phyloP scores from a whole-genome alignment of 2,888 invertebrate species.

The Plemyria rubiginata region DNA sequence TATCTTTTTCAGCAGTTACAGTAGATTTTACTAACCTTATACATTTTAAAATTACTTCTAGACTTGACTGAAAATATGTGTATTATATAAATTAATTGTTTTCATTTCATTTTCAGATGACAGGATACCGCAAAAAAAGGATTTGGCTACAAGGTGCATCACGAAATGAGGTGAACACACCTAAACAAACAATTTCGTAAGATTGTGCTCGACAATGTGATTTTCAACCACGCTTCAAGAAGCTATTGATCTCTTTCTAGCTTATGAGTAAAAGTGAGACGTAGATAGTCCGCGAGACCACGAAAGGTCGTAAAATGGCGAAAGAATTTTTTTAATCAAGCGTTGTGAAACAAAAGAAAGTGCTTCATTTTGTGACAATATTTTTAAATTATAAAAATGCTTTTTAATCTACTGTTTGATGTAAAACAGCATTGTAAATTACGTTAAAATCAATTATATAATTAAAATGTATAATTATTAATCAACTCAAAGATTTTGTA shows the following conservation, averaged over 20 bases:
- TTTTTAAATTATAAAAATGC: constrained; percentile 43
- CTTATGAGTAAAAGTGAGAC: constrained; percentile 53
- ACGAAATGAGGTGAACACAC: constrained; percentile 67
- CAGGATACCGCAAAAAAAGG: constrained; percentile 79
- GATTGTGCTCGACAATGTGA: constrained; percentile 68
- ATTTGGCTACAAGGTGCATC: constrained; percentile 73
- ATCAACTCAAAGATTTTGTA: constrained; percentile 2
- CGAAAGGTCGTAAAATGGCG: constrained; percentile 60
- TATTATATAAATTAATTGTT: not conserved
- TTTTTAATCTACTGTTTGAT: constrained; percentile 9
- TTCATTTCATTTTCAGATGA: constrained; percentile 72
- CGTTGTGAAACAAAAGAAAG: constrained; percentile 75
- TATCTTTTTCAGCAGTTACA: too few relatives aligned
- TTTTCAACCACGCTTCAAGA: constrained; percentile 57
- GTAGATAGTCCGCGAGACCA: constrained; percentile 48
- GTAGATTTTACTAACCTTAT: too few relatives aligned
- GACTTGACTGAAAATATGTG: too few relatives aligned
- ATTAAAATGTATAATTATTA: not conserved
- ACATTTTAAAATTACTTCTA: too few relatives aligned
- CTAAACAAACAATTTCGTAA: constrained; percentile 54
- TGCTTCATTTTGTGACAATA: constrained; percentile 64
- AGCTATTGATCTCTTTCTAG: constrained; percentile 54
- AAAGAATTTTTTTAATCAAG: constrained; percentile 76
- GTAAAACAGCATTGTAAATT: not conserved
- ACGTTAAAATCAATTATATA: not conserved